Base-by-base conservation (phyloP, 2,113 vertebrate species). In the Crypturellus undulatus region DNA sequence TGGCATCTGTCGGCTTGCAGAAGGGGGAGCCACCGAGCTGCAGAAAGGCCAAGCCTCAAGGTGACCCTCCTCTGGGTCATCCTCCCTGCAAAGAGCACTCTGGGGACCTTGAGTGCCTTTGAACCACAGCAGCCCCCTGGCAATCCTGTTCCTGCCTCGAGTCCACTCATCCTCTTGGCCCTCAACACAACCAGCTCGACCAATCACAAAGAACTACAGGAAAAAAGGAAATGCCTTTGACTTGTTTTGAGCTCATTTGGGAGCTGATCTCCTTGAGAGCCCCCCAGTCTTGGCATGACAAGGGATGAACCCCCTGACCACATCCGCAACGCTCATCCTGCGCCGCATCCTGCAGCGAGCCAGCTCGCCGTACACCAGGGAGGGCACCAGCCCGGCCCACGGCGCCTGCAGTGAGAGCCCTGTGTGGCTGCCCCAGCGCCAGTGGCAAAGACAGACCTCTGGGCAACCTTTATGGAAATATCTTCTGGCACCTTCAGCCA, bases 391-490 rank as follows among this genome's bases (percentile, higher is more conserved):
- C 59, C 79, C 54, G 24, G 65, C 89, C 93, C 8, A 1, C 78
- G 90, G 72, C 90, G 45, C 64, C 70, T 43, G 92, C 75, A 65
- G 5, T 14, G 70, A 96, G 30, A 93, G 88, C 82, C 26, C 88
- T 85, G 68, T 1, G 7, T 0, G 1, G 76, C 68, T 83, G 90
- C 69, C 93, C 79, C 90, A 80, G 88, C 43, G 63, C 69, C 51
- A 51, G 84, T 7, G 14, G 60, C 85, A 64, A 78, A 64, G 87
- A 86, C 84, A 91, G 49, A 85, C 79, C 91, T 80, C 3, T 19
- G 89, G 93, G 93, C 87, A 78, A 51, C 73, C 68, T 75, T 73
- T 84, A 94, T 28, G 71, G 84, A 92, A 93, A 92, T 80, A 45
- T 47, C 89, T 71, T 32, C n/a, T 69, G 32, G 32, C 43, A 16